Percentiles rank a stretch among this genome's conserved stretches.
Evolutionary conservation across 1,140 invertebrate species (phyloP).

Genomic region (Drosophila takahashii): DNA sequence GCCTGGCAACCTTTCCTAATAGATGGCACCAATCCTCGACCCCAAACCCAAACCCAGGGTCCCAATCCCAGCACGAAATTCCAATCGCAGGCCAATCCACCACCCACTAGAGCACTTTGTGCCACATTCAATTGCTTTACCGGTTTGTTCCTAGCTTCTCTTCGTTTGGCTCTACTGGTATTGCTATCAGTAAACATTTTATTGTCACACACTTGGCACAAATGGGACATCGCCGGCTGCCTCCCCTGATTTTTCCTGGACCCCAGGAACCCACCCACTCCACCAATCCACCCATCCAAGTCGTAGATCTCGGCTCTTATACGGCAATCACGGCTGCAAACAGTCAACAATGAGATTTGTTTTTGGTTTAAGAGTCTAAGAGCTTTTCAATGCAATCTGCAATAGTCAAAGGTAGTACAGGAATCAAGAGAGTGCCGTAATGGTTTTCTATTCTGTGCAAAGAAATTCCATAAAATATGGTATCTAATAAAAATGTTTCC

Average conservation of each 20-base stretch:
- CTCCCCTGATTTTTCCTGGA: slow-evolving; percentile 16
- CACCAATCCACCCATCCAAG: neutral
- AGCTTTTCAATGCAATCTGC: slow-evolving; percentile 51
- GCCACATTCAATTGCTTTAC: slow-evolving; percentile 76
- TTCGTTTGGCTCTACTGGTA: slow-evolving; percentile 30
- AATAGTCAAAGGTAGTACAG: slow-evolving; percentile 42
- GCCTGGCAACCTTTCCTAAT: slow-evolving; percentile 78
- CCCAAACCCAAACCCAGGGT: slow-evolving; percentile 5
- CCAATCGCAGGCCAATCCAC: slow-evolving; percentile 24
- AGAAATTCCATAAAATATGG: slow-evolving; percentile 43
- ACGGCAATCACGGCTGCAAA: slow-evolving; percentile 76
- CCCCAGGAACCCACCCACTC: slow-evolving; percentile 4
- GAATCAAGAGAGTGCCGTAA: slow-evolving; percentile 36
- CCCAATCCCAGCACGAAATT: slow-evolving; percentile 14
- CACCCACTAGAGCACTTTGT: slow-evolving; percentile 69
- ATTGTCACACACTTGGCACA: slow-evolving; percentile 82
- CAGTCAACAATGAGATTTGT: slow-evolving; percentile 76
- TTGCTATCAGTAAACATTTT: slow-evolving; percentile 82
- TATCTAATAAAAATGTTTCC: slow-evolving; percentile 21
- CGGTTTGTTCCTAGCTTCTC: slow-evolving; percentile 39
- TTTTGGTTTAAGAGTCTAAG: slow-evolving; percentile 53
- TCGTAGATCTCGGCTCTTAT: slow-evolving; percentile 66
- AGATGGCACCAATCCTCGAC: slow-evolving; percentile 52
- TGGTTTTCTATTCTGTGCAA: slow-evolving; percentile 37
- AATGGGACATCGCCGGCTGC: slow-evolving; percentile 63